These are phyloP conservation scores for Cottoperca gobio DNA, from an alignment of 2,797 vertebrate genomes.

Conservation along the genomic window DNA sequence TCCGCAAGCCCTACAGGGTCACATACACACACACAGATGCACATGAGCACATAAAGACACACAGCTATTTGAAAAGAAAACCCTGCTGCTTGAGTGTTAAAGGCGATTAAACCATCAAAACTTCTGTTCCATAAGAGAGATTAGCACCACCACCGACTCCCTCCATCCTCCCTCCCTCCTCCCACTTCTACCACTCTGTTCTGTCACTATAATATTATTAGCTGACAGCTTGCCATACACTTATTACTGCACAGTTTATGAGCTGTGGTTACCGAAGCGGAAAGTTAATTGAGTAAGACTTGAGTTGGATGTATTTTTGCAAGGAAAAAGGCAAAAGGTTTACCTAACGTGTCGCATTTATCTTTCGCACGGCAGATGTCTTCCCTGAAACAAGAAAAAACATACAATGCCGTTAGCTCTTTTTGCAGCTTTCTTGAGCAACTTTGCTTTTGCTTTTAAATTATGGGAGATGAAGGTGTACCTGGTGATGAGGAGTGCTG, in stretches of 20 bases:
- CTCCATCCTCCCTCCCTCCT: slow-evolving; percentile 39
- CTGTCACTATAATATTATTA: slow-evolving; percentile 75
- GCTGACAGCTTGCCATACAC: slow-evolving; percentile 68
- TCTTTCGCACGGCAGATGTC: slow-evolving; percentile 97
- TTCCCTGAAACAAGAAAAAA: slow-evolving; percentile 85
- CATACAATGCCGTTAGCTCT: not conserved
- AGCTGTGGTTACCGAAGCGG: slow-evolving; percentile 43
- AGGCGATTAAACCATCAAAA: slow-evolving; percentile 74
- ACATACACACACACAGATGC: slow-evolving; percentile 37
- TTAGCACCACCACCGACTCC: slow-evolving; percentile 60
- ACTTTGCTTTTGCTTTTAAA: not conserved
- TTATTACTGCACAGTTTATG: slow-evolving; percentile 62
- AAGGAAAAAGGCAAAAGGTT: slow-evolving; percentile 69
- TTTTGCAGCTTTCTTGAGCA: not conserved
- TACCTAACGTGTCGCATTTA: slow-evolving; percentile 98
- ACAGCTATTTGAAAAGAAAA: slow-evolving; percentile 37
- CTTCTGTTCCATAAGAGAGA: slow-evolving; percentile 64
- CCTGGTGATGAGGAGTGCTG: slow-evolving; percentile 97
- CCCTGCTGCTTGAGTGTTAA: slow-evolving; percentile 43
- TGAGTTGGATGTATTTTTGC: slow-evolving; percentile 21
- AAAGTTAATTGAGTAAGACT: slow-evolving; percentile 49
- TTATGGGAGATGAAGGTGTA: slow-evolving; percentile 47
- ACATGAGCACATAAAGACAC: slow-evolving; percentile 45
- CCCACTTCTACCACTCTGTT: slow-evolving; percentile 64
- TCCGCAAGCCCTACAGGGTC: slow-evolving; percentile 91